These are phyloP conservation scores for Dendrolimus punctatus DNA, from an alignment of 1,140 invertebrate genomes.

Conservation along the genomic window DNA sequence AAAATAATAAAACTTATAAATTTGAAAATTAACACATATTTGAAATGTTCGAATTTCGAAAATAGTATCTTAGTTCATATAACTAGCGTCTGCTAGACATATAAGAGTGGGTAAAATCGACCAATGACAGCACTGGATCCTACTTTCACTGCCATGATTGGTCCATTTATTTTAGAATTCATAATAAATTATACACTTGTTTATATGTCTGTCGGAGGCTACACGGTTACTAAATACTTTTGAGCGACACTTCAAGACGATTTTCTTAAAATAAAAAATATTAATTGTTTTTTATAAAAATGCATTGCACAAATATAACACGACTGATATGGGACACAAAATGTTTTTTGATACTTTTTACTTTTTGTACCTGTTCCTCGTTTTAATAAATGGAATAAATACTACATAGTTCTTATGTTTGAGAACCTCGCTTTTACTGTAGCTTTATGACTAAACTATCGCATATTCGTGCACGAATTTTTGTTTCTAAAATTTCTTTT, in stretches of 20 bases:
- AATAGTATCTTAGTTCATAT: constrained; percentile 56
- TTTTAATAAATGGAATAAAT: constrained; percentile 35
- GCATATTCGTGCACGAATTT: constrained; percentile 52
- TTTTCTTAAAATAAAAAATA: constrained; percentile 56
- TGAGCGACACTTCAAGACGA: constrained; percentile 68
- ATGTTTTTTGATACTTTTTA: constrained; percentile 66
- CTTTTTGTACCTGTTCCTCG: constrained; percentile 62
- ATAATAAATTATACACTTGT: constrained; percentile 55
- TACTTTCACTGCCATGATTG: constrained; percentile 65
- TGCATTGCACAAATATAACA: constrained; percentile 64
- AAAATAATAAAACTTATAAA: not conserved
- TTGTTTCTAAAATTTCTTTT: constrained; percentile 21
- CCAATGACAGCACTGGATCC: constrained; percentile 65
- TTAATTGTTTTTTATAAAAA: constrained; percentile 56
- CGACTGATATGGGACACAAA: constrained; percentile 68
- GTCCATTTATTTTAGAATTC: constrained; percentile 63
- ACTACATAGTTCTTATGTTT: constrained; percentile 15
- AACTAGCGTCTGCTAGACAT: constrained; percentile 63
- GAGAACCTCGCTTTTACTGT: constrained; percentile 51
- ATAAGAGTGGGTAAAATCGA: constrained; percentile 63
- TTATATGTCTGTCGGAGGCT: constrained; percentile 68
- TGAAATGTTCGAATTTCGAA: constrained; percentile 38
- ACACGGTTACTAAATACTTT: constrained; percentile 56
- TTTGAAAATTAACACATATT: not conserved
- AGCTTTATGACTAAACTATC: constrained; percentile 27